Base-by-base conservation (phyloP, 2,797 vertebrate species). In the Columba guinea region DNA sequence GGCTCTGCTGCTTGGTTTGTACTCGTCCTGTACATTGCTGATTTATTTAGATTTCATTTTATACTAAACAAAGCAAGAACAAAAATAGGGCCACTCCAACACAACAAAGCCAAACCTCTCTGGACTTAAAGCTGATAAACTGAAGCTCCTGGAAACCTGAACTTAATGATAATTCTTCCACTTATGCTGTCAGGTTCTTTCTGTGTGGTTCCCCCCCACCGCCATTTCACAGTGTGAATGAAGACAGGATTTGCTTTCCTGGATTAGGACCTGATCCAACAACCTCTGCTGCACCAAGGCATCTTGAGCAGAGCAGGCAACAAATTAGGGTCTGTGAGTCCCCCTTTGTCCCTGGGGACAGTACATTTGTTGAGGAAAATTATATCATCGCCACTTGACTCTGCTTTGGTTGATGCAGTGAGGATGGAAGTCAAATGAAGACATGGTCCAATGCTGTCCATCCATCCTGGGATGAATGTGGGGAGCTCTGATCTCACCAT, bases 11-110 rank as follows among this genome's bases (percentile, higher is more conserved):
- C 67, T 52, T 14, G n/a, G 58, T 84, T 87, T 1, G 2, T n/a
- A 60, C 28, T 2, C 48, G 19, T 7, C 49, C 65, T 41, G 68
- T 27, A 49, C 23, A 4, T 2, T 9, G 58, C 52, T 67, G 82
- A 46, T 90, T 90, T 90, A 70, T 86, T 95, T 84, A 88, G 53
- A 53, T 3, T 37, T 79, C 59, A 6, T 90, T 94, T 75, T 82
- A 22, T 35, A 32, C 44, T 26, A n/a, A 84, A 94, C 62, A 91
- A 81, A 49, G 48, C 55, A 44, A 52, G 76, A 48, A 56, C 20
- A 76, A 32, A 62, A 63, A 58, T 20, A 60, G 53, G 35, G 49
- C 51, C 26, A 10, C 53, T 84, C 3, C 1, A 46, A n/a, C 22
- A 62, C 30, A 20, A 19, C 3, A 9, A 78, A 87, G n/a, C 55